phyloP scores from a whole-genome alignment of 2,888 invertebrate genomes.

The Eilema sororculum region DNA sequence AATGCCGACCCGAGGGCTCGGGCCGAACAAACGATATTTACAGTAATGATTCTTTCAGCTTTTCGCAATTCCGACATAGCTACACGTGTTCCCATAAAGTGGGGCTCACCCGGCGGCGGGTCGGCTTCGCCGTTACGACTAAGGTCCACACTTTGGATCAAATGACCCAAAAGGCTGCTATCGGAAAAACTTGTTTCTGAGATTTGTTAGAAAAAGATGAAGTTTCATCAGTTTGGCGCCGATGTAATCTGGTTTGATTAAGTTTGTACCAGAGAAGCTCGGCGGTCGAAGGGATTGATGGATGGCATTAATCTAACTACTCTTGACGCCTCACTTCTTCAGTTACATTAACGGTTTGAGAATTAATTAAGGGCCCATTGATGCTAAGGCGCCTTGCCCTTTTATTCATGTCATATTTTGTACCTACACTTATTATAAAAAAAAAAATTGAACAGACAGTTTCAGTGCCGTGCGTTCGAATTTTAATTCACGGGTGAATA shows the following conservation, averaged over 20 bases:
- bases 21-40: conserved; percentile 14
- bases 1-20: conserved; percentile 5
- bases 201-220: conserved; percentile 20
- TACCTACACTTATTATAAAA: too few relatives aligned
- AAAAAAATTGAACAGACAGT: too few relatives aligned
- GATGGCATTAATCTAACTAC: not conserved
- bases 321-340: not conserved
- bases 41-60: conserved; percentile 22
- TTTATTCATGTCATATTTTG: not conserved
- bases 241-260: conserved; percentile 29
- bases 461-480: too few relatives aligned
- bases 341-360: not conserved
- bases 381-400: not conserved
- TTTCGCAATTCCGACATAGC: conserved; percentile 20
- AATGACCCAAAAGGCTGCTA: conserved; percentile 17
- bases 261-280: not conserved
- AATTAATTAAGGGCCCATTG: not conserved
- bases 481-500: too few relatives aligned
- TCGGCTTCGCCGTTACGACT: conserved; percentile 14
- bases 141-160: conserved; percentile 17
- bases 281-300: not conserved
- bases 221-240: conserved; percentile 18
- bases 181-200: conserved; percentile 19
- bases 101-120: conserved; percentile 6
- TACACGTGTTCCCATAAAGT: conserved; percentile 26